Percentiles rank a stretch among this genome's conserved stretches.
phyloP scores from a whole-genome alignment of 1,140 invertebrate genomes.

The Epicauta chinensis region DNA sequence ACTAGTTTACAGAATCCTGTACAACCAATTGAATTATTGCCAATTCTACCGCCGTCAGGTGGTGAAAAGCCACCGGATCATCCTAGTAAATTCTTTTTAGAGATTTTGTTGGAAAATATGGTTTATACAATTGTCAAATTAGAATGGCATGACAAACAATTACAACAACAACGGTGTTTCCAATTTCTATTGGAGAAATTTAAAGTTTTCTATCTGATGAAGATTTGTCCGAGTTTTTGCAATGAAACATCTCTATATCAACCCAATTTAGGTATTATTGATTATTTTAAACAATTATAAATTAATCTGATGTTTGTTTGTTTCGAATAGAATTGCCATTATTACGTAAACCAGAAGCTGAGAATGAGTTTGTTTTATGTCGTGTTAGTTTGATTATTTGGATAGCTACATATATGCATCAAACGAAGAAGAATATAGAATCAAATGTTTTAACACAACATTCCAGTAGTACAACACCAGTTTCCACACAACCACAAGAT shows the following conservation, averaged over 20 bases:
- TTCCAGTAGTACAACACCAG: constrained; percentile 10
- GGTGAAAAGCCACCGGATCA: constrained; percentile 87
- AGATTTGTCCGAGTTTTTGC: constrained; percentile 87
- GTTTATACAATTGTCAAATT: constrained; percentile 82
- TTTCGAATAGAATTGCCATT: constrained; percentile 51
- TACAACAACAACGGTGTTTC: constrained; percentile 74
- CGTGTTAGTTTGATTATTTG: constrained; percentile 84
- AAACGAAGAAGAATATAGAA: constrained; percentile 26
- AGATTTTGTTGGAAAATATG: constrained; percentile 85
- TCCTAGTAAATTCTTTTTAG: constrained; percentile 79
- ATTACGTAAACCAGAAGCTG: constrained; percentile 48
- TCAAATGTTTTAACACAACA: constrained; percentile 8
- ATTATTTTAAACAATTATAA: constrained; percentile 33
- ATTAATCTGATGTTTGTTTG: constrained; percentile 6
- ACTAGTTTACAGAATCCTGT: constrained; percentile 58
- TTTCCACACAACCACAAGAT: constrained; percentile 20
- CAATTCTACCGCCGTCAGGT: constrained; percentile 74
- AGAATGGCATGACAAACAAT: constrained; percentile 82
- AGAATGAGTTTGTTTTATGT: constrained; percentile 64
- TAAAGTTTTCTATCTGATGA: constrained; percentile 82
- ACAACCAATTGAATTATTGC: constrained; percentile 70
- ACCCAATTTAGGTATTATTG: constrained; percentile 66
- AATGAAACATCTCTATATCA: constrained; percentile 79
- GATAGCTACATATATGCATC: constrained; percentile 77
- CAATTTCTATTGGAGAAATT: constrained; percentile 90